A percentile compares a stretch with the other conserved stretches of the same genome.
Evolutionary conservation across 2,797 vertebrate species (phyloP).

Genomic region (Syngnathus rostellatus): DNA sequence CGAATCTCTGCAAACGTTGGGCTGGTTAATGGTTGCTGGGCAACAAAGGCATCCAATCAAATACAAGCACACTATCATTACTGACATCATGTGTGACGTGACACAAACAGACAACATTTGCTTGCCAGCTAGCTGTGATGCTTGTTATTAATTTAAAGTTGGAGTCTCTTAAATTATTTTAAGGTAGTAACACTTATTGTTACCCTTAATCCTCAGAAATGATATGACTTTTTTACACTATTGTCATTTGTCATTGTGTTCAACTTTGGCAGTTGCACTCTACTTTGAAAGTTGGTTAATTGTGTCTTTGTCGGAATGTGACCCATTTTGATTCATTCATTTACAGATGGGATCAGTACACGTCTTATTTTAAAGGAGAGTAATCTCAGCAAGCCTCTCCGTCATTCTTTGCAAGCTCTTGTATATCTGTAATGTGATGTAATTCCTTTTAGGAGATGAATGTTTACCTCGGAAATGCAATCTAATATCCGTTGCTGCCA

Average conservation of each 20-base stretch:
- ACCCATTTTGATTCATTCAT: neutral
- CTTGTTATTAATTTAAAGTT: too few species aligned
- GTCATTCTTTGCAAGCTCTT: neutral
- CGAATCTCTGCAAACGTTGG: too few species aligned
- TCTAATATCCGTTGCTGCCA: neutral
- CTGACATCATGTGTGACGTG: neutral
- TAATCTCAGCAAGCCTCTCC: neutral
- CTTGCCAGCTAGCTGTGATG: too few species aligned
- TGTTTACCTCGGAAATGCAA: neutral
- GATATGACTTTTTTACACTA: neutral
- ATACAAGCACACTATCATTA: neutral
- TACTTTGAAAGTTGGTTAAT: neutral
- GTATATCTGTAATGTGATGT: constrained; percentile 9
- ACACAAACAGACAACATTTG: neutral
- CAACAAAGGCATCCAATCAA: neutral
- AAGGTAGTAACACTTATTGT: neutral
- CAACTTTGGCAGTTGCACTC: neutral
- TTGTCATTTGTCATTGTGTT: neutral
- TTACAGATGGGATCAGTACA: neutral
- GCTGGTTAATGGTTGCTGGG: too few species aligned
- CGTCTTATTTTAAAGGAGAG: neutral
- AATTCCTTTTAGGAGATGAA: constrained; percentile 9
- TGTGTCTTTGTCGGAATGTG: neutral
- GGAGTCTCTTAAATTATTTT: too few species aligned
- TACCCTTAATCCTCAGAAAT: too few species aligned